Conservation (phyloP, 1,140 invertebrate species). For the Saccostrea cuccullata region DNA sequence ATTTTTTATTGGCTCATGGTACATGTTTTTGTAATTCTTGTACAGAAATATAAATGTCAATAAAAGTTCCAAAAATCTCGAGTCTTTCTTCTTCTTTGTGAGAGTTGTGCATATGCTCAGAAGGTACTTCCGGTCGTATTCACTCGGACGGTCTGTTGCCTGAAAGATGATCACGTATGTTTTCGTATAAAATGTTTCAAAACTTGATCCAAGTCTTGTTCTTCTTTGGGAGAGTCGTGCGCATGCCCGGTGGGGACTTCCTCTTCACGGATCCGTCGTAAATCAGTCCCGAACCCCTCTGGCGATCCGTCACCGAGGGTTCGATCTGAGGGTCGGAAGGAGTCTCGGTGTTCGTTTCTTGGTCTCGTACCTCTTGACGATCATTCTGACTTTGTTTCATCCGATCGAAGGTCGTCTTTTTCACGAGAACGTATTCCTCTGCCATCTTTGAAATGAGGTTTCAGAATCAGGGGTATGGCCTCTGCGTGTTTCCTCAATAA, state of each 20-base stretch:
- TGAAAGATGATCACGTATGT: too few relatives aligned
- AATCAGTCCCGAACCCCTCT: not conserved
- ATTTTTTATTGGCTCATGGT: not conserved
- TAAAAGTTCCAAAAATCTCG: not conserved
- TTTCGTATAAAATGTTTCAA: not conserved
- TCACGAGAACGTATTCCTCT: slow-evolving; percentile 32
- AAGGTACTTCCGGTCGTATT: too few relatives aligned
- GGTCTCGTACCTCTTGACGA: not conserved
- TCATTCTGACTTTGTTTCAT: not conserved
- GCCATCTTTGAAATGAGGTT: slow-evolving; percentile 33
- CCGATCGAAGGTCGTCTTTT: slow-evolving; percentile 11
- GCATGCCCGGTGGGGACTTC: not conserved
- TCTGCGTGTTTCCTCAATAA: not conserved
- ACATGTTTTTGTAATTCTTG: not conserved
- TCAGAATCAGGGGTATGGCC: not conserved
- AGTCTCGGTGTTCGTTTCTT: not conserved
- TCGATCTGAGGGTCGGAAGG: too few relatives aligned
- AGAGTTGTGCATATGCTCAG: too few relatives aligned
- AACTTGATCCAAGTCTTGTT: slow-evolving; percentile 3
- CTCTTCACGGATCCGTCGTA: not conserved
- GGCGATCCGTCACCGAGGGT: not conserved
- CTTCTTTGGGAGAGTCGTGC: not conserved
- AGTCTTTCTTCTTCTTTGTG: too few relatives aligned
- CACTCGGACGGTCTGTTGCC: too few relatives aligned
- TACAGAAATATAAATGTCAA: not conserved